Percentiles rank a stretch among this genome's conserved stretches.
These are phyloP conservation scores for Kryphioiulus occultus DNA, from an alignment of 2,888 invertebrate genomes.

Conservation along the genomic window DNA sequence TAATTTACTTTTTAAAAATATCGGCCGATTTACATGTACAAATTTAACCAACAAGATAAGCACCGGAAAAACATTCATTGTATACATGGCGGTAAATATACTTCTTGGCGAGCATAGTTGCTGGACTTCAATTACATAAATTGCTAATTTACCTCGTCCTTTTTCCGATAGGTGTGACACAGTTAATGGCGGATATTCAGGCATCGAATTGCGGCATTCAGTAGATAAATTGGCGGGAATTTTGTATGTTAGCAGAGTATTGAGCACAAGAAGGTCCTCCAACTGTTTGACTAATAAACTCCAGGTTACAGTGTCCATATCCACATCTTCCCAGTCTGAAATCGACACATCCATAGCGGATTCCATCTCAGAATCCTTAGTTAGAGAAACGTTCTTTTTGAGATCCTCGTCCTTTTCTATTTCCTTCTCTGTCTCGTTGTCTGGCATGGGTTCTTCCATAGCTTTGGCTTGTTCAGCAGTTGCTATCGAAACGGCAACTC, in stretches of 20 bases:
- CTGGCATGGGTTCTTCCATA: not conserved
- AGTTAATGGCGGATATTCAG: slow-evolving; percentile 57
- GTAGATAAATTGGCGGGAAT: slow-evolving; percentile 36
- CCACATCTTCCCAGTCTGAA: slow-evolving; percentile 80
- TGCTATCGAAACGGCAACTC: slow-evolving; percentile 68
- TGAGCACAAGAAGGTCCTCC: slow-evolving; percentile 84
- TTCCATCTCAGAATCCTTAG: not conserved
- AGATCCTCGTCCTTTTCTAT: slow-evolving; percentile 37
- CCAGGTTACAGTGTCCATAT: slow-evolving; percentile 87
- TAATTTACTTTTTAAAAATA: too few relatives aligned
- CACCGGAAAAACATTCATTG: too few relatives aligned
- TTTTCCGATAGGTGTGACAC: slow-evolving; percentile 62
- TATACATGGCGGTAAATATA: too few relatives aligned
- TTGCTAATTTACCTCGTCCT: slow-evolving; percentile 60
- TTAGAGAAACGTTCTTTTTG: not conserved
- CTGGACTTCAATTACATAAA: too few relatives aligned
- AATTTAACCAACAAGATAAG: too few relatives aligned
- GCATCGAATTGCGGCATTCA: not conserved
- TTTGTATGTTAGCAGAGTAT: slow-evolving; percentile 68
- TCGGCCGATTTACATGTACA: too few relatives aligned
- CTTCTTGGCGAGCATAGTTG: too few relatives aligned
- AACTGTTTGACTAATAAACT: slow-evolving; percentile 84
- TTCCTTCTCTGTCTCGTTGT: not conserved
- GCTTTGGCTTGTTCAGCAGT: slow-evolving; percentile 39
- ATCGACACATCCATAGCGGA: slow-evolving; percentile 57